phyloP scores from a whole-genome alignment of 2,888 invertebrate species.

The Galeopsomyia nigrocyanea region DNA sequence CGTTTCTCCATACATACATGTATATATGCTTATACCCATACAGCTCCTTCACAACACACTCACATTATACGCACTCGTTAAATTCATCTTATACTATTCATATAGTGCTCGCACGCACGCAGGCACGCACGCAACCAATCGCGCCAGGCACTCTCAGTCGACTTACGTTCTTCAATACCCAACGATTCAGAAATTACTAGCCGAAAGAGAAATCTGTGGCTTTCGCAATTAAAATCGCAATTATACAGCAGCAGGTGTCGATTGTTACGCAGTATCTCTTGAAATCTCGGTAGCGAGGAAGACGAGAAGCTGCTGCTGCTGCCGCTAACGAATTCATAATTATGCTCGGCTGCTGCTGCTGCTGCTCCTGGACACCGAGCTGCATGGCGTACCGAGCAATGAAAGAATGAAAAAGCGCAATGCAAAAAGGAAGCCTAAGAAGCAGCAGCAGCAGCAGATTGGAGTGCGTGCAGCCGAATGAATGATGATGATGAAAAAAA shows the following conservation, averaged over 20 bases:
- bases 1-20: slow-evolving; percentile 27
- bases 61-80: slow-evolving; percentile 43
- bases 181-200: too few relatives aligned
- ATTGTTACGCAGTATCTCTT: neutral
- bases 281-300: slow-evolving; percentile 23
- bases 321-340: neutral
- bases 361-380: too few relatives aligned
- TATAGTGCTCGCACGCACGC: too few relatives aligned
- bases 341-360: neutral
- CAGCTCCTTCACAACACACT: slow-evolving; percentile 18
- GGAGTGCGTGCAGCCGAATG: neutral
- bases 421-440: neutral
- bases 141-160: slow-evolving; percentile 58
- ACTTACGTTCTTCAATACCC: neutral
- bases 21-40: too few relatives aligned
- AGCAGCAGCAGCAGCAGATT: neutral
- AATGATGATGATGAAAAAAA: too few relatives aligned
- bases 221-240: neutral
- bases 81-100: slow-evolving; percentile 42
- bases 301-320: slow-evolving; percentile 23
- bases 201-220: too few relatives aligned
- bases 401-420: neutral
- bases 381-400: neutral
- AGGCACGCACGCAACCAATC: slow-evolving; percentile 54
- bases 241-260: neutral